Evolutionary conservation across 92 coral and sea anemone species (phyloP).

Genomic region (Parazoanthus darwini): DNA sequence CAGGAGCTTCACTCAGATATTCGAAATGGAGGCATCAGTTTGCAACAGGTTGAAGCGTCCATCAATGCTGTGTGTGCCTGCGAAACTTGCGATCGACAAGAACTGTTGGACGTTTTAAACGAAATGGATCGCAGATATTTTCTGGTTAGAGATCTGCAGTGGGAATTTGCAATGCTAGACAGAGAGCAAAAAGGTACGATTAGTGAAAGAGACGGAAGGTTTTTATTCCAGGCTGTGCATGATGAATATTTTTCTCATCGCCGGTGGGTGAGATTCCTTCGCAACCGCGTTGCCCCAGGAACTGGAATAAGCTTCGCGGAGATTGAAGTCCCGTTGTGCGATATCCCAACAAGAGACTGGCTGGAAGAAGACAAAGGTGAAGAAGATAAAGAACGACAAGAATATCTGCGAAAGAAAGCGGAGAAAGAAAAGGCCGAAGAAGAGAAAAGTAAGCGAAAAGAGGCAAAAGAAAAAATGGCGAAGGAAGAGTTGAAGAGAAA

Average conservation of each 20-base stretch:
- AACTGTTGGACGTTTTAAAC: constrained; percentile 88
- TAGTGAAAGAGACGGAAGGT: constrained; percentile 87
- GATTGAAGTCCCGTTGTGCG: constrained; percentile 94
- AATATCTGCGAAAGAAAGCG: constrained; percentile 55
- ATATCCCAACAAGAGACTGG: constrained; percentile 95
- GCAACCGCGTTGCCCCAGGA: constrained; percentile 94
- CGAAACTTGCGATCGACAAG: constrained; percentile 90
- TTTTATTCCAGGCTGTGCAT: constrained; percentile 94
- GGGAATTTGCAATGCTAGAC: constrained; percentile 98
- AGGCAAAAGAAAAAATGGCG: constrained; percentile 52
- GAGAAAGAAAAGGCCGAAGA: constrained; percentile 49
- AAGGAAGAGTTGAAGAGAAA: constrained; percentile 69
- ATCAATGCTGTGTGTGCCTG: constrained; percentile 84
- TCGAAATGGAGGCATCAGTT: constrained; percentile 88
- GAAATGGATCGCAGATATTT: constrained; percentile 98
- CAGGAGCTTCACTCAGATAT: constrained; percentile 74
- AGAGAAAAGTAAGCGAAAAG: constrained; percentile 39
- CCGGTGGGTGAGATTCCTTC: constrained; percentile 89
- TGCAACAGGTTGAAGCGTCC: constrained; percentile 88
- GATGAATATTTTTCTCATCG: constrained; percentile 93
- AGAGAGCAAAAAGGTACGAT: constrained; percentile 91
- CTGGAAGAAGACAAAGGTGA: constrained; percentile 90
- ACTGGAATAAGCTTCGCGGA: constrained; percentile 94
- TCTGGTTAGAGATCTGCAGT: constrained; percentile 85
- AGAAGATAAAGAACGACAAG: constrained; percentile 81